Evolutionary conservation across 2,888 invertebrate species (phyloP).

Genomic region (Epinotia ramella): DNA sequence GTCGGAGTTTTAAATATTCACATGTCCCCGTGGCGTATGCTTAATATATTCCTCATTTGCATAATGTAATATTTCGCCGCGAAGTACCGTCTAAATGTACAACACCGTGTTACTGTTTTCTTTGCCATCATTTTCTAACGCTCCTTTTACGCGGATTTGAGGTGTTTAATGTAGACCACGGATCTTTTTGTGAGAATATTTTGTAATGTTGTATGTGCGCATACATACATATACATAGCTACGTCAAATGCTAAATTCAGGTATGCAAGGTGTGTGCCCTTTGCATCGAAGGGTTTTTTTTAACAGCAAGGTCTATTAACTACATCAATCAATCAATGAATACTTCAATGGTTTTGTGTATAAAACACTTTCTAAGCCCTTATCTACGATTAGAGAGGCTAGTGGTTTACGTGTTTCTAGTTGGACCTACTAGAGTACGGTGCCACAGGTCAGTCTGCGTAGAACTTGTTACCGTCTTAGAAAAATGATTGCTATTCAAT

Average conservation of each 20-base stretch:
- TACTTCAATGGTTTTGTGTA: too few relatives aligned
- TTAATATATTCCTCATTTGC: slow-evolving; percentile 75
- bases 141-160: slow-evolving; percentile 40
- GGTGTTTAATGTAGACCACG: slow-evolving; percentile 24
- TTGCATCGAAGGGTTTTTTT: too few relatives aligned
- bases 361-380: too few relatives aligned
- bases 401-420: too few relatives aligned
- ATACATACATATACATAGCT: too few relatives aligned
- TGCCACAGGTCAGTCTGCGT: too few relatives aligned
- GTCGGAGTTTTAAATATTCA: slow-evolving; percentile 76
- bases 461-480: too few relatives aligned
- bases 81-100: slow-evolving; percentile 60
- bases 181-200: not conserved
- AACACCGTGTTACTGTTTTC: slow-evolving; percentile 57
- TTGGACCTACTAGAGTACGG: too few relatives aligned
- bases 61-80: slow-evolving; percentile 72
- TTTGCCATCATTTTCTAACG: slow-evolving; percentile 41
- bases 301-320: too few relatives aligned
- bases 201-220: not conserved
- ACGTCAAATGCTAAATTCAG: not conserved
- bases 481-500: too few relatives aligned
- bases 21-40: slow-evolving; percentile 67
- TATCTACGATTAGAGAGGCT: too few relatives aligned
- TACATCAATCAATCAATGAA: too few relatives aligned
- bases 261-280: not conserved